Percentiles rank a stretch among this genome's conserved stretches.
Conservation (phyloP, 2,113 vertebrate species). For the Sprattus sprattus region DNA sequence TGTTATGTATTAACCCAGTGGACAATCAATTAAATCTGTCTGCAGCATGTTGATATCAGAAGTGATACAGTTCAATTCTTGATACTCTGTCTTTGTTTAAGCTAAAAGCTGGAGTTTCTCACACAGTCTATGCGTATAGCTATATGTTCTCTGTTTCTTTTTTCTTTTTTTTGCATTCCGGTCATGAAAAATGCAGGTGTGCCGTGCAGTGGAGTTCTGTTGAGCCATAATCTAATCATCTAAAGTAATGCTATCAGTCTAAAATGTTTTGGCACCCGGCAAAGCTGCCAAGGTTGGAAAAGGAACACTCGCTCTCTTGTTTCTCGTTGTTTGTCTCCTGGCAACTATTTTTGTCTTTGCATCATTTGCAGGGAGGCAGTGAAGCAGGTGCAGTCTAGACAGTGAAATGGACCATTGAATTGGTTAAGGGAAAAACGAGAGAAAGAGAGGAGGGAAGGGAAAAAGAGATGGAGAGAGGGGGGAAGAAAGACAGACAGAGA, state of each 20-base stretch:
- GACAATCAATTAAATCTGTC: neutral
- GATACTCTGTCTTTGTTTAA: neutral
- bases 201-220: slow-evolving; percentile 26
- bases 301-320: slow-evolving; percentile 12
- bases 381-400: slow-evolving; percentile 32
- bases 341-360: slow-evolving; percentile 33
- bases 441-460: neutral
- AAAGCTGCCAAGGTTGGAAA: slow-evolving; percentile 40
- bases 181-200: slow-evolving; percentile 44
- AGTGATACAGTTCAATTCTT: neutral
- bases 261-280: slow-evolving; percentile 43
- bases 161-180: slow-evolving; percentile 23
- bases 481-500: neutral
- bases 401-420: slow-evolving; percentile 31
- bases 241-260: slow-evolving; percentile 52
- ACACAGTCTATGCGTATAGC: neutral
- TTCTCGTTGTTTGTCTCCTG: slow-evolving; percentile 22
- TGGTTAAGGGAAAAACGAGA: slow-evolving; percentile 1
- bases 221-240: slow-evolving; percentile 44
- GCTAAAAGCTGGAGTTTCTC: neutral
- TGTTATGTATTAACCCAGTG: neutral
- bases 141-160: neutral
- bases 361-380: slow-evolving; percentile 23
- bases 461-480: neutral
- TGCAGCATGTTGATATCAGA: neutral